Evolutionary conservation across 2,888 invertebrate species (phyloP), one percentile per base, ranked within the genome.

Genomic region (Dorcus parallelipipedus): DNA sequence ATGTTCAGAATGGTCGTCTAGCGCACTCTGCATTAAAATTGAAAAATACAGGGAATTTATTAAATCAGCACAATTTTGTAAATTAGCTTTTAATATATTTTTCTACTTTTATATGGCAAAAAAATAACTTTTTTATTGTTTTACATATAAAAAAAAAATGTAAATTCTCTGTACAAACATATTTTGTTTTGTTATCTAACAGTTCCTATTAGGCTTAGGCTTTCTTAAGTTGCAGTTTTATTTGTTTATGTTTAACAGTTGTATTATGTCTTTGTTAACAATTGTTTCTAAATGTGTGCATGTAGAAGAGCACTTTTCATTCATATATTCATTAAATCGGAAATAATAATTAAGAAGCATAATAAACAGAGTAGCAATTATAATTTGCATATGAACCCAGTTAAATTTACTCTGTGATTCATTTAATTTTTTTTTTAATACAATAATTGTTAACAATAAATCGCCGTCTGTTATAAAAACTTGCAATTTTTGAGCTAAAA

Each of bases 1-100:
- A 9, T 20, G 10, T 42, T 10, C 42, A 17, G 42, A 10, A 17
- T 10, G 42, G 9, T 10, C 5, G 7, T 14, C 42, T 17, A 10
- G 9, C 42, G 42, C 9, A 8, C 26, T n/a, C 9, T 10, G 8
- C 17, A 26, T 26, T 23, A 14, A 9, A 33, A 14, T 9, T 33
- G 14, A 49, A 45, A 52, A 43, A n/a, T 33, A 33, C n/a, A 41
- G 41, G 41, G 41, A 14, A 14, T 41, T 41, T 41, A 41, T 14
- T n/a, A 41, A 4, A 40, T 9, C 40, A 50, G 50, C 17, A 40
- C 9, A 50, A 50, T 10, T 33, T 9, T 40, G 43, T 52, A 43
- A 43, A 52, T 47, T 52, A 43, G 43, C 23, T 40, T 43, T 20
- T 49, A n/a, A 52, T 41, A 47, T n/a, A 45, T 45, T 52, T 49